Conservation (phyloP, 2,888 invertebrate genomes). For the Leptura quadrifasciata region DNA sequence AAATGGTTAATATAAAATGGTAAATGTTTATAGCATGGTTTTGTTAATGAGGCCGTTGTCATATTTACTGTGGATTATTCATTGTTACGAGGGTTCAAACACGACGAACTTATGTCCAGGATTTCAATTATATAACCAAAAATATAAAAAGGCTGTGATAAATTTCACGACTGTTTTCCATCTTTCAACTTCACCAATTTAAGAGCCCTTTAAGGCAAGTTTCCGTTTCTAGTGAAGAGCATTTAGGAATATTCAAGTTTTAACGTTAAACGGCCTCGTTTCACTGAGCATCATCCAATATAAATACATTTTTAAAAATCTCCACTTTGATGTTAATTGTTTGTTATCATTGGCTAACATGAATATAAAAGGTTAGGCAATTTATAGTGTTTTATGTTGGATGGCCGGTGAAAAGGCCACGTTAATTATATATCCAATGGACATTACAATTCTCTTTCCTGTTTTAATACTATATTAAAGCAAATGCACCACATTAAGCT, state of each 20-base stretch:
- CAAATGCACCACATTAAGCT: too few species aligned
- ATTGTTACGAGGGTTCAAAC: background rate
- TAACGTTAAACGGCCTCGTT: too few species aligned
- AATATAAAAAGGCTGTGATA: conserved; percentile 43
- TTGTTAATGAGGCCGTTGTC: conserved; percentile 29
- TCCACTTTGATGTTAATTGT: too few species aligned
- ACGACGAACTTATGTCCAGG: background rate
- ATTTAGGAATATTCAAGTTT: background rate
- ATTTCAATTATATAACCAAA: conserved; percentile 2
- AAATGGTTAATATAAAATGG: conserved; percentile 45
- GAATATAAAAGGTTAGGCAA: too few species aligned
- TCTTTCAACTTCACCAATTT: conserved; percentile 22
- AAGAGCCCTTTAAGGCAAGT: background rate
- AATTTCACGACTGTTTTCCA: conserved; percentile 39
- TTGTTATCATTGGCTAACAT: too few species aligned
- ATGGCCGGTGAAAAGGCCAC: too few species aligned
- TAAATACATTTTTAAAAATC: too few species aligned
- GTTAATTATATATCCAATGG: too few species aligned
- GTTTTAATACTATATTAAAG: too few species aligned
- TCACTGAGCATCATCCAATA: too few species aligned
- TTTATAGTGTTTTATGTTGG: too few species aligned
- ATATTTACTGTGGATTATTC: conserved; percentile 21
- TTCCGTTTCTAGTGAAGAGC: background rate
- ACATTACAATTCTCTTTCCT: too few species aligned
- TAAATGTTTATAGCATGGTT: conserved; percentile 32